Base-by-base conservation (phyloP, 2,113 vertebrate species). In the Hyla sarda region DNA sequence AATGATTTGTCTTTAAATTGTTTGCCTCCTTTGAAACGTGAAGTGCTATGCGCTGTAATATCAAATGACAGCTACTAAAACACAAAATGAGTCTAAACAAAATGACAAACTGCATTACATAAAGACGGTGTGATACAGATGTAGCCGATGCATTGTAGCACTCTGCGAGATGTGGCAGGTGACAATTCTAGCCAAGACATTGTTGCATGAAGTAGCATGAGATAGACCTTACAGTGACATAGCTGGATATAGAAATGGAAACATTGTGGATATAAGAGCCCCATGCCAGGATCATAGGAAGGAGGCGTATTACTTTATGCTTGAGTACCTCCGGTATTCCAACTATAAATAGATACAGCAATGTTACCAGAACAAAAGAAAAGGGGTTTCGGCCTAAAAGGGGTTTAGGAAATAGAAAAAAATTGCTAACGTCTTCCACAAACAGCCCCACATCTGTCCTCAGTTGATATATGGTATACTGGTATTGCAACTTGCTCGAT, bases 1-100 rank as follows among this genome's bases (percentile, higher is more conserved):
- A 82, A 82, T 82, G 79, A 82, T 62, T 82, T 82, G 58, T 82
- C 12, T 65, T 65, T 82, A 67, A 82, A 82, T 65, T 82, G 79
- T 82, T 82, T 67, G 60, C 60, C 41, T 67, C 45, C 80, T 48
- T 69, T 82, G 25, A 69, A 69, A 69, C n/a, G 19, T 45, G 58
- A 82, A 82, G 60, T 69, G 80, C 80, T 82, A 82, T 69, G 28
- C 23, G 37, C 41, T 32, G 41, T 82, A 82, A 82, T 82, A 69
- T 82, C 50, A 82, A 82, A 67, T 50, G 60, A 67, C 80, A 82
- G 60, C 41, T 50, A 82, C 60, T 69, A 69, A 52, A 82, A 65
- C 37, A 82, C 37, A 82, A 23, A 82, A 82, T 21, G 32, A 48
- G 58, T 82, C 62, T 82, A 82, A 82, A 82, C 60, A 82, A 69